Percentiles rank a stretch among this genome's conserved stretches.
phyloP scores from a whole-genome alignment of 2,113 vertebrate species.

The Toxotes chatareus region DNA sequence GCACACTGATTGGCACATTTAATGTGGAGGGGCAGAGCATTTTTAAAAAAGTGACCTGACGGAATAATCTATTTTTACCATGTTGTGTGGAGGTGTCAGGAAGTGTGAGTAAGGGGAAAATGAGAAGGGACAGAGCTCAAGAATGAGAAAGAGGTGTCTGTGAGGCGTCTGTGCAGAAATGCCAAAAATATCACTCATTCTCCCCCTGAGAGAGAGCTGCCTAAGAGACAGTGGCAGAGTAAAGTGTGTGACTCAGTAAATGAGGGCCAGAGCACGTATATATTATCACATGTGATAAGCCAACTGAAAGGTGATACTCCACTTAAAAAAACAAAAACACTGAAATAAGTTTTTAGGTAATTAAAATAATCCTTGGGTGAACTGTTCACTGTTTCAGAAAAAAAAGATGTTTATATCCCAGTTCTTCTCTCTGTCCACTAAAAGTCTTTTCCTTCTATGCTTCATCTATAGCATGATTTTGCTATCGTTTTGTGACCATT shows the following conservation, averaged over 20 bases:
- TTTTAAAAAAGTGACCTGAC: conserved; percentile 52
- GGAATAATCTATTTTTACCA: conserved; percentile 62
- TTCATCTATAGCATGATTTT: not conserved
- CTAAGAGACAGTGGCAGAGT: conserved; percentile 2
- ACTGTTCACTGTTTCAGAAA: not conserved
- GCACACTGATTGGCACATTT: conserved; percentile 28
- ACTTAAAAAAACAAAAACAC: not conserved
- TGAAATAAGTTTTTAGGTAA: not conserved
- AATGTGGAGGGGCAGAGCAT: conserved; percentile 23
- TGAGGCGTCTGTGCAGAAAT: conserved; percentile 59
- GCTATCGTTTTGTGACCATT: conserved; percentile 16
- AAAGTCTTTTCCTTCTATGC: not conserved
- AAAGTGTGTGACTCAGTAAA: conserved; percentile 23
- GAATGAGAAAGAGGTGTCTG: conserved; percentile 58
- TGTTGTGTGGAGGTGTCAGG: conserved; percentile 34
- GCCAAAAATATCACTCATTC: conserved; percentile 72
- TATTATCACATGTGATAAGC: conserved; percentile 2
- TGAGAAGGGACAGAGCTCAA: conserved; percentile 48
- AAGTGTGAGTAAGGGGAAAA: conserved; percentile 31
- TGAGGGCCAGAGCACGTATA: not conserved
- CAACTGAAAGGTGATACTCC: conserved; percentile 19
- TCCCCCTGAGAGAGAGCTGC: conserved; percentile 12
- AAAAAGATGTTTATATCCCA: not conserved
- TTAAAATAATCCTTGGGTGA: conserved; percentile 13
- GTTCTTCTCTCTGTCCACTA: not conserved